phyloP scores from a whole-genome alignment of 64 coral and sea anemone genomes.

The Pocillopora damicornis region DNA sequence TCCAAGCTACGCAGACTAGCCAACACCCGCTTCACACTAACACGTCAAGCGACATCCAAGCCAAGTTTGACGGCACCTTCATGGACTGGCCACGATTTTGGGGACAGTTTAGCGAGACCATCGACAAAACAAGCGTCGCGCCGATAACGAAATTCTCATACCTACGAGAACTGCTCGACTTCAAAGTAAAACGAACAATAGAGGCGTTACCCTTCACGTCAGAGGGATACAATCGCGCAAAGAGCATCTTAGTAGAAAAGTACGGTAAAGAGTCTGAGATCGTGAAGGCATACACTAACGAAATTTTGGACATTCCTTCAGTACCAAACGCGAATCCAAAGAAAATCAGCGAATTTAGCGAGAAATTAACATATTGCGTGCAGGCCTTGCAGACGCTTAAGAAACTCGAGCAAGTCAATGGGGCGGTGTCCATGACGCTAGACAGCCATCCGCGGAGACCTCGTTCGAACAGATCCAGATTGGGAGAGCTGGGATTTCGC shows the following conservation, averaged over 20 bases:
- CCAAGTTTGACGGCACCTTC: background rate
- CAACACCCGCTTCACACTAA: background rate
- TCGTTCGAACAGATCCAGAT: no score
- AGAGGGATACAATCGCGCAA: constrained; percentile 12
- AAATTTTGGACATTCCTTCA: background rate
- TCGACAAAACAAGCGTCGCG: background rate
- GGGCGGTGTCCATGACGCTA: no score
- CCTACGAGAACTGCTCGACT: background rate
- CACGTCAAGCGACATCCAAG: background rate
- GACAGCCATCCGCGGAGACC: background rate
- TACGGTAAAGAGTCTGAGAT: background rate
- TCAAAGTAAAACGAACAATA: background rate
- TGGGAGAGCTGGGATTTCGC: no score
- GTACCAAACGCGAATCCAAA: background rate
- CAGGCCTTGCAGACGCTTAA: background rate
- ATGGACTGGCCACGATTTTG: constrained; percentile 14
- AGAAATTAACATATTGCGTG: background rate
- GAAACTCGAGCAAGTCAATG: no score
- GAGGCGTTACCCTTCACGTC: constrained; percentile 14
- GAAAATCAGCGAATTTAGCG: background rate
- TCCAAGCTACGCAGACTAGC: background rate
- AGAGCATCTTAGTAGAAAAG: background rate
- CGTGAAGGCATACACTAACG: background rate
- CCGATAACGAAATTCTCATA: constrained; percentile 6
- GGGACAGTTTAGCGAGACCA: background rate